Conservation (phyloP, 2,113 vertebrate genomes). For the Trichomycterus rosablanca region DNA sequence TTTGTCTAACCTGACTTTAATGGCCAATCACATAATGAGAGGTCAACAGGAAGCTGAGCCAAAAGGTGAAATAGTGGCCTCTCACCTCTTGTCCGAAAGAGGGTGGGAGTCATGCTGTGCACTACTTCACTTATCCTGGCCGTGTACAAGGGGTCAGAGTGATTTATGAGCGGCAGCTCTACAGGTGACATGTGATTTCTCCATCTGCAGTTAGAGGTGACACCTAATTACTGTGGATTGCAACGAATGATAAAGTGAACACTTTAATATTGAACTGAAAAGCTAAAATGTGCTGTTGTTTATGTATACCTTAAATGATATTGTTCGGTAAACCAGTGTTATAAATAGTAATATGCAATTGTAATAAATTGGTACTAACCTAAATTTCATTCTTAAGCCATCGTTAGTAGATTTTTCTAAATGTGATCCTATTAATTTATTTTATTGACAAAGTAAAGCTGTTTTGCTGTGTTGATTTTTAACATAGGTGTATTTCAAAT, state of each 20-base stretch:
- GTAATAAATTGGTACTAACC: no score
- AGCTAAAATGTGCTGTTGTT: no score
- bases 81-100: slow-evolving; percentile 26
- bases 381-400: no score
- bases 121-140: slow-evolving; percentile 12
- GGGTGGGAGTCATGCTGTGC: slow-evolving; percentile 23
- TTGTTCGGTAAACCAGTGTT: no score
- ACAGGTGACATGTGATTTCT: slow-evolving; percentile 42
- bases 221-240: slow-evolving; percentile 19
- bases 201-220: slow-evolving; percentile 25
- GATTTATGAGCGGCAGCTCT: slow-evolving; percentile 38
- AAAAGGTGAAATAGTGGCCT: slow-evolving; percentile 40
- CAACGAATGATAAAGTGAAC: no score
- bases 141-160: slow-evolving; percentile 9
- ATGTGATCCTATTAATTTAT: no score
- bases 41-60: slow-evolving; percentile 38
- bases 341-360: no score
- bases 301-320: no score
- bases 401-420: no score
- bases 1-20: slow-evolving; percentile 10
- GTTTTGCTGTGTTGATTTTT: no score
- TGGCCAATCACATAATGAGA: slow-evolving; percentile 36
- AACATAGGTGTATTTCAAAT: no score
- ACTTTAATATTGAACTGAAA: slow-evolving; percentile 4
- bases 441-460: no score